These are phyloP conservation scores for Cromileptes altivelis DNA, from an alignment of 2,113 vertebrate genomes.

Conservation along the genomic window DNA sequence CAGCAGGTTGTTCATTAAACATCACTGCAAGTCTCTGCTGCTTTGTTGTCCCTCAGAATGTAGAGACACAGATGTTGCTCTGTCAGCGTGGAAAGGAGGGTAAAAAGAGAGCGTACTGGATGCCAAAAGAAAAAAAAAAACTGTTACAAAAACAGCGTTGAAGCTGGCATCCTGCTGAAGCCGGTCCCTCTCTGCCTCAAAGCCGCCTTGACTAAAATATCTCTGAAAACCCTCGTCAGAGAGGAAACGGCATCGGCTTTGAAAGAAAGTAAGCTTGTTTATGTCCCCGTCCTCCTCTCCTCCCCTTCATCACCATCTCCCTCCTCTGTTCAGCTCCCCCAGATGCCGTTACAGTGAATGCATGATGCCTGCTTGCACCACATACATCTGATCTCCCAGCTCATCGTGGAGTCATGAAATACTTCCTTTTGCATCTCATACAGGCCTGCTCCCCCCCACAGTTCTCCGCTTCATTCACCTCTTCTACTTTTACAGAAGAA, in stretches of 20 bases:
- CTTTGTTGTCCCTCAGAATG: conserved; percentile 8
- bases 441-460: neutral
- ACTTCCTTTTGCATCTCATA: conserved; percentile 23
- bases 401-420: conserved; percentile 34
- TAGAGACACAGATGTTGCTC: conserved; percentile 44
- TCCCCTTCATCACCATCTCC: conserved; percentile 21
- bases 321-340: conserved; percentile 35
- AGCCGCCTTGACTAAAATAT: conserved; percentile 42
- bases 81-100: conserved; percentile 1
- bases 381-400: conserved; percentile 30
- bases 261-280: conserved; percentile 49
- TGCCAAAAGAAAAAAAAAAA: neutral
- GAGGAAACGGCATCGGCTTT: conserved; percentile 41
- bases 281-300: neutral
- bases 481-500: conserved; percentile 4
- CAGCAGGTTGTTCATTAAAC: conserved; percentile 49
- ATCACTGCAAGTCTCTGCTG: conserved; percentile 13
- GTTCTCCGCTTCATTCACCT: conserved; percentile 35
- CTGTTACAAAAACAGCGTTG: neutral
- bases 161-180: conserved; percentile 56
- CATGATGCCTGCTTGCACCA: conserved; percentile 21
- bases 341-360: conserved; percentile 55
- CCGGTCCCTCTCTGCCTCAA: conserved; percentile 28
- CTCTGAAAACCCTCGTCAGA: conserved; percentile 32
- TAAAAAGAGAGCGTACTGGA: neutral